phyloP scores from a whole-genome alignment of 2,888 invertebrate genomes.

The Heliconius hortense region DNA sequence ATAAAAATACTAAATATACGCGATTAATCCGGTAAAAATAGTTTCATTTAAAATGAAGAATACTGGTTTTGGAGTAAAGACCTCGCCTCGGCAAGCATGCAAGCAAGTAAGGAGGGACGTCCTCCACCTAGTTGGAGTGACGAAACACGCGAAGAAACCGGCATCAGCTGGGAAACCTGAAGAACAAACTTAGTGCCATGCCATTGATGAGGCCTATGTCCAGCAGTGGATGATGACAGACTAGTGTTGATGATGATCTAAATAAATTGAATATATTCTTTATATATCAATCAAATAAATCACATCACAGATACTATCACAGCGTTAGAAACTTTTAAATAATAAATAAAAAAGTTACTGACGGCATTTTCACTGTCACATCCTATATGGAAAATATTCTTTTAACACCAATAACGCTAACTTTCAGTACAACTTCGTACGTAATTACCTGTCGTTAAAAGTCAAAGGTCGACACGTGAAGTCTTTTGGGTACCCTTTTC shows the following conservation, averaged over 20 bases:
- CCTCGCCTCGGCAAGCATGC: no score
- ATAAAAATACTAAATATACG: no score
- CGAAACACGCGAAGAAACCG: no score
- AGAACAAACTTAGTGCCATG: no score
- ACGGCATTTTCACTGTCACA: neutral
- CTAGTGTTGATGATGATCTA: neutral
- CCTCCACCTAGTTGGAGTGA: no score
- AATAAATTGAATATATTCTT: neutral
- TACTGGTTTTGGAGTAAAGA: no score
- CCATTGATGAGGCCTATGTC: no score
- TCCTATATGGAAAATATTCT: neutral
- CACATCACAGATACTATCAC: neutral
- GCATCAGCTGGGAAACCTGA: no score
- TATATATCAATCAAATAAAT: neutral
- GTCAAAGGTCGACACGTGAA: constrained; percentile 19
- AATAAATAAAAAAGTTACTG: neutral
- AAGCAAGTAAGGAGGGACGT: no score
- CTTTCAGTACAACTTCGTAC: constrained; percentile 1
- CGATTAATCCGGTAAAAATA: no score
- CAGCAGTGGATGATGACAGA: no score
- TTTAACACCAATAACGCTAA: neutral
- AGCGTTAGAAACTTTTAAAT: neutral
- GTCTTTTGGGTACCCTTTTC: constrained; percentile 3
- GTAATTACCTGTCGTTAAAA: constrained; percentile 19
- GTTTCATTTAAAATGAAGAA: no score